Conservation (phyloP, 1,140 invertebrate genomes). For the Daktulosphaira vitifoliae region DNA sequence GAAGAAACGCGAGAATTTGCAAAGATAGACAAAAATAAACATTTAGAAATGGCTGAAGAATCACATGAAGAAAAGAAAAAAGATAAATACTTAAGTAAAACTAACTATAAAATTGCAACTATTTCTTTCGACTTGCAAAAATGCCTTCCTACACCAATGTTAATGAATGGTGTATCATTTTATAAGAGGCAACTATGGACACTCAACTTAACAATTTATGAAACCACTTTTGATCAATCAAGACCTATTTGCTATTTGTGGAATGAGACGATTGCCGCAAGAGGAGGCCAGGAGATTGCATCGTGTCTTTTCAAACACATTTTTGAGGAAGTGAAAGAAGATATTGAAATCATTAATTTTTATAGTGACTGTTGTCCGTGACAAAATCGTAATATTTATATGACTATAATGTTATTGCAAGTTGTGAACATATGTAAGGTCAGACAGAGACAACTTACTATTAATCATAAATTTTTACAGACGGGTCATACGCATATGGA, state of each 20-base stretch:
- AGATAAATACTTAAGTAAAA: neutral
- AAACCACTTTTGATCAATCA: neutral
- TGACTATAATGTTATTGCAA: too few species aligned
- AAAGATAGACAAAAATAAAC: too few species aligned
- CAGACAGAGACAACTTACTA: too few species aligned
- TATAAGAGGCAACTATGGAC: conserved; percentile 34
- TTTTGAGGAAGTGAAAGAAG: neutral
- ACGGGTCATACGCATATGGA: too few species aligned
- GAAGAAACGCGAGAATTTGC: too few species aligned
- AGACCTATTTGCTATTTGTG: neutral
- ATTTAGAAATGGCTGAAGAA: too few species aligned
- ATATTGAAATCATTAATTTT: conserved; percentile 5
- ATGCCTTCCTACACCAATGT: conserved; percentile 30
- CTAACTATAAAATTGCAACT: neutral
- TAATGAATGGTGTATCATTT: conserved; percentile 21
- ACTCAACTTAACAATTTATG: conserved; percentile 19
- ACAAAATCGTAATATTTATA: too few species aligned
- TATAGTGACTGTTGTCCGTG: conserved; percentile 39
- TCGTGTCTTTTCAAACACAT: neutral
- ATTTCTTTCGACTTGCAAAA: conserved; percentile 32
- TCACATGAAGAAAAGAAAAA: neutral
- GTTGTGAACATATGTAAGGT: too few species aligned
- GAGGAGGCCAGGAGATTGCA: conserved; percentile 8
- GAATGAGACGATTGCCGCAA: neutral
- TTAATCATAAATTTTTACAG: too few species aligned